These are phyloP conservation scores for Eristalinus aeneus DNA, from an alignment of 2,888 invertebrate genomes.

Conservation along the genomic window DNA sequence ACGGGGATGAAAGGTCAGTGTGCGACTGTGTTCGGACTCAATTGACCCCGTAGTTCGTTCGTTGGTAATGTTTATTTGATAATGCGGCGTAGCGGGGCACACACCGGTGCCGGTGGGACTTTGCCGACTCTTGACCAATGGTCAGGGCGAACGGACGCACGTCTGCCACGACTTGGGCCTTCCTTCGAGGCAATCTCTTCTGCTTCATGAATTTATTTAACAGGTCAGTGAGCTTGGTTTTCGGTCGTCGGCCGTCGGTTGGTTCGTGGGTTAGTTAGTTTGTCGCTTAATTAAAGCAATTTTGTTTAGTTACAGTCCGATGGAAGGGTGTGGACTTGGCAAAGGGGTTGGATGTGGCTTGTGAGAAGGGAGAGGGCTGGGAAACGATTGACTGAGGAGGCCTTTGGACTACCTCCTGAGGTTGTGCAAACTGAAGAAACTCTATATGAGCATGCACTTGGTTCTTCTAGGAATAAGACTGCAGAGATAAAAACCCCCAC, in stretches of 20 bases:
- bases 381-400: not conserved
- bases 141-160: constrained; percentile 73
- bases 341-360: not conserved
- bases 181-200: constrained; percentile 35
- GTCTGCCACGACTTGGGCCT: constrained; percentile 14
- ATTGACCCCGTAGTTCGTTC: constrained; percentile 61
- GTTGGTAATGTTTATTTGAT: constrained; percentile 69
- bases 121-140: constrained; percentile 79
- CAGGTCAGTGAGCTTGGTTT: constrained; percentile 45
- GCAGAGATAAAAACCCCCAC: no score
- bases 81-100: constrained; percentile 52
- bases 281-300: constrained; percentile 19
- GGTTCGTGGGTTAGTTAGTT: constrained; percentile 6
- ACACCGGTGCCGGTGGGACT: constrained; percentile 9
- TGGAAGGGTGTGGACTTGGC: not conserved
- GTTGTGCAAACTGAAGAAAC: not conserved
- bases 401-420: not conserved
- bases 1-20: constrained; percentile 67
- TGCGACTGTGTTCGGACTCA: constrained; percentile 60
- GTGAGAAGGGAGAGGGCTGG: not conserved
- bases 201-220: constrained; percentile 64
- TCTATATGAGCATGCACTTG: no score
- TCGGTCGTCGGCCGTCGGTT: no score
- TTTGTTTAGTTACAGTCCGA: not conserved
- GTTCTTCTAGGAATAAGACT: no score